These are phyloP conservation scores for Ischnura elegans DNA, from an alignment of 2,888 invertebrate genomes.

Conservation along the genomic window DNA sequence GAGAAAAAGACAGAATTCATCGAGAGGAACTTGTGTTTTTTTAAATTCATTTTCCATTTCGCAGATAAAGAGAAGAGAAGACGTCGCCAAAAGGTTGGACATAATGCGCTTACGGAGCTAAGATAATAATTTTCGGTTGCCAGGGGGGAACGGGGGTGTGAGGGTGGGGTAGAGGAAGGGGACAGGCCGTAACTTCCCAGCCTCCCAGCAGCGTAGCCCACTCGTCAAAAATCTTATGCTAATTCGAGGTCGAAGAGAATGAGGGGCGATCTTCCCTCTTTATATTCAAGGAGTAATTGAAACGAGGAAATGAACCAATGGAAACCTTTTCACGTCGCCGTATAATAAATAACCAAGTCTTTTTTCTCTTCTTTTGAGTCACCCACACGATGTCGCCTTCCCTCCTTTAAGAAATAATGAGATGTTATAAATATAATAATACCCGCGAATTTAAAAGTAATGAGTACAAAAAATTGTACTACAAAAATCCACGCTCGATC, in stretches of 20 bases:
- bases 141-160: background rate
- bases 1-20: background rate
- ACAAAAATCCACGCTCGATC: background rate
- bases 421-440: background rate
- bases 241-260: background rate
- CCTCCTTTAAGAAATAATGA: background rate
- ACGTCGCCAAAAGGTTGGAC: slow-evolving; percentile 14
- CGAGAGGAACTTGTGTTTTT: slow-evolving; percentile 2
- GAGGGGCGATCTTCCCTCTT: background rate
- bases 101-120: background rate
- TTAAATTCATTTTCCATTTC: background rate
- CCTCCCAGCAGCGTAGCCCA: background rate
- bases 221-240: background rate
- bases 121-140: slow-evolving; percentile 2
- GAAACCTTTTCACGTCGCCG: background rate
- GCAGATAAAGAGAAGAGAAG: background rate
- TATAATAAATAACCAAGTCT: background rate
- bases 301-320: background rate
- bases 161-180: background rate
- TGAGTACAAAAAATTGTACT: background rate
- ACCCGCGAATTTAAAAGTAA: too few relatives aligned
- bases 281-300: background rate
- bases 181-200: background rate
- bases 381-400: background rate
- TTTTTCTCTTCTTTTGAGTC: background rate